These are phyloP conservation scores for Nothocercus nigrocapillus DNA, from an alignment of 2,113 vertebrate genomes.

Conservation along the genomic window DNA sequence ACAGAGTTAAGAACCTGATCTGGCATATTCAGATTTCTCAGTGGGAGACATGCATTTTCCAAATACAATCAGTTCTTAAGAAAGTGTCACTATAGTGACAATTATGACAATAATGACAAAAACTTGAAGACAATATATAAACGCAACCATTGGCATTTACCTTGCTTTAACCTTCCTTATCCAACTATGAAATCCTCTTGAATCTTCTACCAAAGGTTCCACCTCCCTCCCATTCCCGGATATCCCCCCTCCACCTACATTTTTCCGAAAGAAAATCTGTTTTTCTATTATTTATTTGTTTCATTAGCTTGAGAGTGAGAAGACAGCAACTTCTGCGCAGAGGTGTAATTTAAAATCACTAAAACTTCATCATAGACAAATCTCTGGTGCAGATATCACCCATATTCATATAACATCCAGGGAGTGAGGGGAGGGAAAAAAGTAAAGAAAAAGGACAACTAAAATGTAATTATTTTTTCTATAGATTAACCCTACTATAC, in stretches of 20 bases:
- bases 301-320: not conserved
- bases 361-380: not conserved
- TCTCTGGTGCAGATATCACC: not conserved
- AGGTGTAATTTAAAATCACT: not conserved
- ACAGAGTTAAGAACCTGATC: not conserved
- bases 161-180: not conserved
- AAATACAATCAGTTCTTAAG: not conserved
- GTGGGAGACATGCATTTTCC: not conserved
- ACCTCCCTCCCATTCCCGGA: not conserved
- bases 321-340: not conserved
- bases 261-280: not conserved
- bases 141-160: not conserved
- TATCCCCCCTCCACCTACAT: not conserved
- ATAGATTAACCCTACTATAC: not conserved
- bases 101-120: not conserved
- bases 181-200: not conserved
- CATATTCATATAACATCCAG: not conserved
- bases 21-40: not conserved
- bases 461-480: not conserved
- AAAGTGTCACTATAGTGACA: rapidly evolving
- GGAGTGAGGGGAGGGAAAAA: too few species aligned
- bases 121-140: not conserved
- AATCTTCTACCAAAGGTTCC: not conserved
- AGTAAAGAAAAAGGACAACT: not conserved
- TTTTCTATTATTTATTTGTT: not conserved